Evolutionary conservation across 2,797 vertebrate species (phyloP), one percentile per base, ranked within the genome.

Genomic region (Acanthurus lineatus): DNA sequence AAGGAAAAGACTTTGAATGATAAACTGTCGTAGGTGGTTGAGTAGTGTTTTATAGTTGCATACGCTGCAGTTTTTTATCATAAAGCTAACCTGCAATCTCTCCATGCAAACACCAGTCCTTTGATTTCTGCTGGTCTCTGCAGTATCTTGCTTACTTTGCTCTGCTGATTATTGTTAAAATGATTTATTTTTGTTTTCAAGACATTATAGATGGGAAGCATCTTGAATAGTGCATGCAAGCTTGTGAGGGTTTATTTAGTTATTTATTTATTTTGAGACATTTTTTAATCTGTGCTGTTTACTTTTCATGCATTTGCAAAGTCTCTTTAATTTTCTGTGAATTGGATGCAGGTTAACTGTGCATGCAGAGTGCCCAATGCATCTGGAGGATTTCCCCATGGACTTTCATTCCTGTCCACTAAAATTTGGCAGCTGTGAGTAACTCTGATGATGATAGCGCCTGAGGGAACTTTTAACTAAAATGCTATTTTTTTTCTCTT

Each of bases 391-490:
- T 92, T 99, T 99, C 92, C 98, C 98, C 79, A 99, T 99, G 98
- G 98, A 99, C 92, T 98, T 97, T 76, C 98, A 99, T 91, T 98
- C 98, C 11, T 99, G 98, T 91, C 98, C 98, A 63, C 94, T 99
- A 90, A 99, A 99, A 96, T 99, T 99, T 93, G 98, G 98, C 96
- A 99, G 98, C 96, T 99, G 98, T 99, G 96, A 99, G 98, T 99
- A 96, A 81, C 86, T 73, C 69, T 85, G 74, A 87, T 85, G 85
- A 88, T 85, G 76, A 82, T 87, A 69, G 74, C 19, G 62, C 82
- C 71, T 77, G 48, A 82, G 87, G 84, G 62, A 83, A 69, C 59
- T 77, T 69, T 35, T 60, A 81, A 77, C 62, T 81, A 73, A 84
- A 86, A 85, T 86, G 76, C 75, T 78, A 3, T 76, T 80, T 78